phyloP scores from a whole-genome alignment of 2,888 invertebrate genomes.

The Aspidiotus destructor region DNA sequence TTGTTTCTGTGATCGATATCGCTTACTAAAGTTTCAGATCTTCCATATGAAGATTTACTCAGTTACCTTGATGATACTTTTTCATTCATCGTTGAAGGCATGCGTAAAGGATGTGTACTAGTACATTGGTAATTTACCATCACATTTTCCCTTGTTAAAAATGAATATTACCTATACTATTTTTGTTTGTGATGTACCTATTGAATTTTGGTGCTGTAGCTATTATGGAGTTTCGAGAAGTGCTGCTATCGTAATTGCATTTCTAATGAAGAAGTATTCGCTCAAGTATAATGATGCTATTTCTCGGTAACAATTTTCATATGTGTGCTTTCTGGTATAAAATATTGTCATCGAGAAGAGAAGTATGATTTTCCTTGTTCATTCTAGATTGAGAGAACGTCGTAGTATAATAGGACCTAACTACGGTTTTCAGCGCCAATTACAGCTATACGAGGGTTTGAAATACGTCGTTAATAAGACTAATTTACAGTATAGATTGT shows the following conservation, averaged over 20 bases:
- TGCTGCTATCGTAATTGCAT: conserved; percentile 75
- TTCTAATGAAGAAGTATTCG: conserved; percentile 75
- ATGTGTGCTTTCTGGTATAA: background rate
- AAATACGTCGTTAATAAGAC: conserved; percentile 58
- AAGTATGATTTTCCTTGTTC: no score
- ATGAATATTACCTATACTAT: background rate
- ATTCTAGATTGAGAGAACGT: conserved; percentile 53
- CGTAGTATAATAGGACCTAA: conserved; percentile 68
- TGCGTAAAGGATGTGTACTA: conserved; percentile 58
- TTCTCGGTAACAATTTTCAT: background rate
- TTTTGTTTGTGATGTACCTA: background rate
- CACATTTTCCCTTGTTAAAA: background rate
- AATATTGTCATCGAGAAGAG: no score
- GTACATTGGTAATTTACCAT: conserved; percentile 66
- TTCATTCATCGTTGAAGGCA: conserved; percentile 62
- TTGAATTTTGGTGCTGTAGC: conserved; percentile 43
- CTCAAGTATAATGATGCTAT: conserved; percentile 59
- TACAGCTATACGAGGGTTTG: conserved; percentile 71
- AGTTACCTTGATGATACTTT: conserved; percentile 67
- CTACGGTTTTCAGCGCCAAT: conserved; percentile 66
- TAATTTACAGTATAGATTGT: conserved; percentile 63
- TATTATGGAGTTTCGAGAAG: conserved; percentile 86
- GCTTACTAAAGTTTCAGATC: conserved; percentile 60
- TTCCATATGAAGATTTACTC: conserved; percentile 74
- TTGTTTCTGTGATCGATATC: no score